Conservation (phyloP, 2,888 invertebrate genomes). For the Lycaena phlaeas region DNA sequence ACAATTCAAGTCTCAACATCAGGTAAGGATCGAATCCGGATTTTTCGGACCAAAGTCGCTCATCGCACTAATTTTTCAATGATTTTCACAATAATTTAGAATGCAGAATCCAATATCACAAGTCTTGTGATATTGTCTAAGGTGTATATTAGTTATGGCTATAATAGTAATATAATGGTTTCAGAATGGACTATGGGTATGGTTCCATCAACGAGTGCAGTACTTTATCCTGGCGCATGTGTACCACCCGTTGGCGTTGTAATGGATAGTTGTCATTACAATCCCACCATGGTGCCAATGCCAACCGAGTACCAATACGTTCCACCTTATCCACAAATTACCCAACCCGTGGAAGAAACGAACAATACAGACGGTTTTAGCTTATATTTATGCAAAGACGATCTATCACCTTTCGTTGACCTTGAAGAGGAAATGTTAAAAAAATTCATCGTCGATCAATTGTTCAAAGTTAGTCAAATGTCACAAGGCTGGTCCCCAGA, state of each 20-base stretch:
- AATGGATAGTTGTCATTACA: no score
- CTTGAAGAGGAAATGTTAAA: slow-evolving; percentile 38
- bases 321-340: slow-evolving; percentile 11
- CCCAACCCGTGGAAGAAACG: slow-evolving; percentile 8
- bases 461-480: slow-evolving; percentile 33
- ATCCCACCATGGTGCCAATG: slow-evolving; percentile 23
- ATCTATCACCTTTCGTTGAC: slow-evolving; percentile 40
- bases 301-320: slow-evolving; percentile 16
- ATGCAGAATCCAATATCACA: no score
- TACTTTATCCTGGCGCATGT: slow-evolving; percentile 8
- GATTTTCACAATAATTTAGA: no score
- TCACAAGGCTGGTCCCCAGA: slow-evolving; percentile 44
- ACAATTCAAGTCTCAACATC: no score
- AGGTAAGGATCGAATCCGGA: no score
- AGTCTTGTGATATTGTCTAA: no score
- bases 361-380: slow-evolving; percentile 24
- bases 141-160: no score
- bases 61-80: no score
- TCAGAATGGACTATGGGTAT: slow-evolving; percentile 39
- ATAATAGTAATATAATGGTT: slow-evolving; percentile 26
- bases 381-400: slow-evolving; percentile 51
- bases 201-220: slow-evolving; percentile 11
- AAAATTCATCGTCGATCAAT: slow-evolving; percentile 38
- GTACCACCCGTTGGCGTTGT: slow-evolving; percentile 15
- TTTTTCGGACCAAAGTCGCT: no score